Evolutionary conservation across 2,888 invertebrate genomes (phyloP), one percentile per base, ranked within the genome.

Genomic region (Leptura quadrifasciata): DNA sequence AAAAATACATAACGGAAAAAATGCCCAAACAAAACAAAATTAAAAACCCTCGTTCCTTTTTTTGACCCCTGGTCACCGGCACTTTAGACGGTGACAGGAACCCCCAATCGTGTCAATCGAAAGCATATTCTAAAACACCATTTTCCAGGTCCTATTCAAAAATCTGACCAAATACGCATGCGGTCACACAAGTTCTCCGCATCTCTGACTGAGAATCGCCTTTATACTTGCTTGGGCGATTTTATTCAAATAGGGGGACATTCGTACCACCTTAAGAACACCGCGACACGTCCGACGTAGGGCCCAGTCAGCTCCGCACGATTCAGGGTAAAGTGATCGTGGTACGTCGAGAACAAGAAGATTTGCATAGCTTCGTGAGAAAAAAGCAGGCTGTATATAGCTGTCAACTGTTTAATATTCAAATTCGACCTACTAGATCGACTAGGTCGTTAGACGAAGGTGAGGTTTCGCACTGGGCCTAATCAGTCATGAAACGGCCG

Each of bases 311-410:
- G 61, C 35, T 31, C n/a, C 35, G 54, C 69, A 24, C 18, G 35
- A 9, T 18, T 24, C 71, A 71, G 24, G 58, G 81, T 54, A 75
- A 81, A 65, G 17, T 54, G 72, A 82, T 75, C 67, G 74, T 80
- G 81, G 79, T 80, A 78, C 68, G 77, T 73, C 64, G 69, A 54
- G 57, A 55, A 74, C 73, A 72, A 54, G 76, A 73, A 73, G 72
- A 86, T 86, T 86, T 86, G 86, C 86, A 86, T 86, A 86, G 82
- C 80, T 80, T 81, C 85, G 87, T 87, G 87, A 87, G 87, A 87
- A 87, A 87, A 86, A 86, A 86, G 85, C 83, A 83, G 83, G 82
- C 83, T 85, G 84, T 76, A 81, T 79, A 75, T 76, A 78, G 83
- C 83, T 80, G 81, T 83, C 83, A 81, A 82, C 83, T 84, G 83